Conservation (phyloP, 2,797 vertebrate genomes). For the Lacerta bilineata region DNA sequence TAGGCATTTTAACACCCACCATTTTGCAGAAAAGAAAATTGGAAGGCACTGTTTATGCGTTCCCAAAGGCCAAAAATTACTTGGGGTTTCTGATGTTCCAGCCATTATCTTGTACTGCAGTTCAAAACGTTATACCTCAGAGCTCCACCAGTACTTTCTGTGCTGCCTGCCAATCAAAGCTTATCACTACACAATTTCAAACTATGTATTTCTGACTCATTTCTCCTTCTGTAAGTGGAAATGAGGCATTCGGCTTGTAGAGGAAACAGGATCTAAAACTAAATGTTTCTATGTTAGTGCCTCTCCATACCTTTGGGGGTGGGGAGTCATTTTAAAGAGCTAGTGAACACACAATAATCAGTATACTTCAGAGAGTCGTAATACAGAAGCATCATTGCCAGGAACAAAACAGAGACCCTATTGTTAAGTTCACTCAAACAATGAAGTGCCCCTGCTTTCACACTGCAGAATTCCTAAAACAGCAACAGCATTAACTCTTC, state of each 20-base stretch:
- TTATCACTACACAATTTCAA: not conserved
- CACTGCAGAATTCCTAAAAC: not conserved
- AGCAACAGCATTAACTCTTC: slow-evolving; percentile 61
- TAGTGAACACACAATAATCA: not conserved
- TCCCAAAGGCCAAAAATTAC: not conserved
- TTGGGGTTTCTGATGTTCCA: not conserved
- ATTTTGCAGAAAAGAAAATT: not conserved
- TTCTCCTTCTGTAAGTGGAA: not conserved
- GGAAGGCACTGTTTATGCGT: not conserved
- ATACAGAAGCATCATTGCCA: slow-evolving; percentile 47
- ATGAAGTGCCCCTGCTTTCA: slow-evolving; percentile 35
- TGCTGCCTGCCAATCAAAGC: too few relatives aligned
- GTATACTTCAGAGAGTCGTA: slow-evolving; percentile 44
- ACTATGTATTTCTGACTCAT: not conserved
- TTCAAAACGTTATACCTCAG: not conserved
- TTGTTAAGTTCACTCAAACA: slow-evolving; percentile 46
- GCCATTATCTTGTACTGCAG: not conserved
- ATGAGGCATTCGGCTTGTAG: not conserved
- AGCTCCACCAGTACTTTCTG: not conserved
- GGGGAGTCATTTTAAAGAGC: not conserved
- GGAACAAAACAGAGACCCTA: slow-evolving; percentile 55
- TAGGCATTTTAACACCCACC: not conserved
- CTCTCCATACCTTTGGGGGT: not conserved
- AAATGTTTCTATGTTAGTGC: not conserved
- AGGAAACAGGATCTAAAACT: not conserved